phyloP scores from a whole-genome alignment of 2,113 vertebrate genomes.

The Rutilus rutilus region DNA sequence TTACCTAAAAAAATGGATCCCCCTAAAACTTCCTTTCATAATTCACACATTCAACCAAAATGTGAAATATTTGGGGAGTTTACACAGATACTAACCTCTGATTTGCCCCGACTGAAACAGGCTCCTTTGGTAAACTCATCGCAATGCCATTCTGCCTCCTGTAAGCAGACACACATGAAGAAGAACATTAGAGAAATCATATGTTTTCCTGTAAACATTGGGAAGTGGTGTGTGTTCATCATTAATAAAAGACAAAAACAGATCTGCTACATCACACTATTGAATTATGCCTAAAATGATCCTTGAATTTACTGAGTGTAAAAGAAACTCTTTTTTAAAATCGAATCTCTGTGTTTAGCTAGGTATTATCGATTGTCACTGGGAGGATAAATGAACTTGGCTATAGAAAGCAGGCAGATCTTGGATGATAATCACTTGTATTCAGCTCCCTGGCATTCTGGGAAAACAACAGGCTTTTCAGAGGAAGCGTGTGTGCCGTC shows the following conservation, averaged over 20 bases:
- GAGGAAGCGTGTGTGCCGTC: neutral
- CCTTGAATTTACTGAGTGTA: neutral
- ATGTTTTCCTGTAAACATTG: neutral
- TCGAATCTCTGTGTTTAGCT: constrained; percentile 17
- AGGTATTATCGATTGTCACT: constrained; percentile 54
- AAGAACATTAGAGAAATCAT: neutral
- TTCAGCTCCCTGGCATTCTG: constrained; percentile 25
- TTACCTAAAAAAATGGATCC: neutral
- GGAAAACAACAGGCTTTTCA: constrained; percentile 40
- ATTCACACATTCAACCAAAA: neutral
- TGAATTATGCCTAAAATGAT: neutral
- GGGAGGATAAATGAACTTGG: constrained; percentile 48
- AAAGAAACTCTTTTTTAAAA: constrained; percentile 2
- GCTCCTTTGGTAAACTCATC: constrained; percentile 93
- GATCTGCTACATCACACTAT: neutral
- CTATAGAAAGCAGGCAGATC: constrained; percentile 46
- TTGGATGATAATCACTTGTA: constrained; percentile 44
- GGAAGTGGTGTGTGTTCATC: neutral
- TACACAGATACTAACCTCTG: constrained; percentile 82
- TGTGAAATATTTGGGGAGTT: neutral
- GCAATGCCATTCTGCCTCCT: constrained; percentile 93
- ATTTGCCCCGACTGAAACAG: constrained; percentile 96
- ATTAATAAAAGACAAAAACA: neutral
- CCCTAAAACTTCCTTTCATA: neutral
- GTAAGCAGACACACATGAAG: constrained; percentile 53